Percentiles rank a stretch among this genome's conserved stretches.
Conservation (phyloP, 1,140 invertebrate genomes). For the Lepidurus packardi region DNA sequence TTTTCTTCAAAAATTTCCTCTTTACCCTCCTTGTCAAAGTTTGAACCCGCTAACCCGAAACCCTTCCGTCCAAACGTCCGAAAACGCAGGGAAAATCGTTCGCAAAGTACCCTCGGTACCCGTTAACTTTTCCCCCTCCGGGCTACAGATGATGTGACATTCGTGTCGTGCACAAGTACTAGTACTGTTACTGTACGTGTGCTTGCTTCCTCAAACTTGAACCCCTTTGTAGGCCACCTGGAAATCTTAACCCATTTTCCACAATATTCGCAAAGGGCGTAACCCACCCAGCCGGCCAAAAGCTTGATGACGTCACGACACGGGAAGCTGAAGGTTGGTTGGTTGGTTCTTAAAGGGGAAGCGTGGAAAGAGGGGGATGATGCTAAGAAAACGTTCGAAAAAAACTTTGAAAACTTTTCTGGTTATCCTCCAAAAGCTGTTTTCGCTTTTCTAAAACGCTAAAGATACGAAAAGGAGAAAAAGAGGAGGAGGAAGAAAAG, state of each 20-base stretch:
- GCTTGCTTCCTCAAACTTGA: too few species aligned
- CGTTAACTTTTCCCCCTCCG: not conserved
- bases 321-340: not conserved
- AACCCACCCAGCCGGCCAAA: not conserved
- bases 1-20: not conserved
- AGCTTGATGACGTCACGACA: not conserved
- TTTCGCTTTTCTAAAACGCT: not conserved
- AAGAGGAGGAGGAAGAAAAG: not conserved
- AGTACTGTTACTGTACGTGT: too few species aligned
- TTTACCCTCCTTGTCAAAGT: too few species aligned
- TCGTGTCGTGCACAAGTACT: too few species aligned
- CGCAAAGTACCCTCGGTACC: not conserved
- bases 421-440: not conserved
- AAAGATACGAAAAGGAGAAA: slow-evolving; percentile 15
- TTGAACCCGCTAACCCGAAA: not conserved
- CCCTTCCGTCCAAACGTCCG: not conserved
- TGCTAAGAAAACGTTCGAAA: not conserved
- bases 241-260: not conserved
- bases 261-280: not conserved
- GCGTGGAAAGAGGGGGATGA: not conserved
- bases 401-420: not conserved
- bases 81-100: not conserved
- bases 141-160: not conserved
- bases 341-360: not conserved
- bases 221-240: too few species aligned